Evolutionary conservation across 2,113 vertebrate genomes (phyloP).

Genomic region (Callipepla squamata): DNA sequence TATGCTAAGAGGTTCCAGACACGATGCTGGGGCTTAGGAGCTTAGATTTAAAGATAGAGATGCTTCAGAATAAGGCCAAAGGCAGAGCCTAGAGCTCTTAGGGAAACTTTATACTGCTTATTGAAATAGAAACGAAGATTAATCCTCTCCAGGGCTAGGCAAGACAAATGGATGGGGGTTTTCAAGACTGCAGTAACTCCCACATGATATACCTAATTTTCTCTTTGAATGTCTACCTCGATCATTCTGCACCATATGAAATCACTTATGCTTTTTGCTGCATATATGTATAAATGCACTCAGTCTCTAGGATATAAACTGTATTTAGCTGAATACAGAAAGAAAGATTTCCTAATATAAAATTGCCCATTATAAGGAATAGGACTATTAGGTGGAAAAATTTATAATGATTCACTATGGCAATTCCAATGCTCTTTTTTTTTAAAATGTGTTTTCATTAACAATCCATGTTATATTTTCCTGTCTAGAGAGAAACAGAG

Average conservation of each 20-base stretch:
- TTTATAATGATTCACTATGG: not conserved
- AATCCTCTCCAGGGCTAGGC: not conserved
- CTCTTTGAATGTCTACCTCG: conserved; percentile 8
- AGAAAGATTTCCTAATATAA: not conserved
- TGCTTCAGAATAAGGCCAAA: not conserved
- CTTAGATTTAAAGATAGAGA: not conserved
- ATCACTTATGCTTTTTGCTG: not conserved
- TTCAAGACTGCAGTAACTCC: conserved; percentile 15
- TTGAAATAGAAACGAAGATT: conserved; percentile 38
- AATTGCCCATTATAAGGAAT: not conserved
- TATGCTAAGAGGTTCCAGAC: not conserved
- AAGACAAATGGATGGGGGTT: conserved; percentile 14
- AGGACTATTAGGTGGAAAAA: not conserved
- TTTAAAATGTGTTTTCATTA: not conserved
- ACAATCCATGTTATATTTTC: not conserved
- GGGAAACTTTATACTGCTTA: not conserved
- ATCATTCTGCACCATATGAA: not conserved
- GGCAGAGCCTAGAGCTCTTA: not conserved
- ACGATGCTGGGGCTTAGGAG: not conserved
- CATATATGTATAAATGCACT: not conserved
- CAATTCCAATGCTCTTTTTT: not conserved
- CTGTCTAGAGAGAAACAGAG: not conserved
- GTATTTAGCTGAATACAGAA: not conserved
- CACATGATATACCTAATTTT: conserved; percentile 18
- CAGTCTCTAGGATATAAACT: conserved; percentile 7